Percentiles rank a stretch among this genome's conserved stretches.
phyloP scores from a whole-genome alignment of 2,888 invertebrate genomes.

The Noctua janthe region DNA sequence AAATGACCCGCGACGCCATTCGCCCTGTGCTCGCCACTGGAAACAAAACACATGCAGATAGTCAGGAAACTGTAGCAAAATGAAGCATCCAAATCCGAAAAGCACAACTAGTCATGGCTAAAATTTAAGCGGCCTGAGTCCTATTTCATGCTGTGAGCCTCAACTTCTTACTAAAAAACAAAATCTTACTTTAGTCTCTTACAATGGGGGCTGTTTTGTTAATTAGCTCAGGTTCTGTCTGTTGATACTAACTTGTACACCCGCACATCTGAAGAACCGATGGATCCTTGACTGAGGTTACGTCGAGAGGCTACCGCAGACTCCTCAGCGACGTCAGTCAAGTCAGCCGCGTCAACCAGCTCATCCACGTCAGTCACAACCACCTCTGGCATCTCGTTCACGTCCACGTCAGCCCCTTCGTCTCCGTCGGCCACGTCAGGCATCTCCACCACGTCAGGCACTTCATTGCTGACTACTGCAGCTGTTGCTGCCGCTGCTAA shows the following conservation, averaged over 20 bases:
- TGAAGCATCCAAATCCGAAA: neutral
- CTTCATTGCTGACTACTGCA: conserved; percentile 9
- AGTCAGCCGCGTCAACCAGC: neutral
- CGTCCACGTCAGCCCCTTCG: neutral
- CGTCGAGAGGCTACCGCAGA: neutral
- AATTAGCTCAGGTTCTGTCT: neutral
- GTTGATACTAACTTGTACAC: neutral
- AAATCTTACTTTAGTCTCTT: neutral
- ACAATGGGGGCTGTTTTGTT: neutral
- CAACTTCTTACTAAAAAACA: too few relatives aligned
- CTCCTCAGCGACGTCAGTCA: neutral
- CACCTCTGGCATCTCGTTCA: neutral
- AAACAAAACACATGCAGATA: neutral
- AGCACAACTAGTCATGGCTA: neutral
- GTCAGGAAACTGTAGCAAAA: neutral
- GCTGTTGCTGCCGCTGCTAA: conserved; percentile 39
- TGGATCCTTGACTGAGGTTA: neutral
- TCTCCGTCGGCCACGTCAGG: neutral
- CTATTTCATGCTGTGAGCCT: neutral
- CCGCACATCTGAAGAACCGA: neutral
- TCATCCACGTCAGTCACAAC: conserved; percentile 1
- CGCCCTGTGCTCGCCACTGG: neutral
- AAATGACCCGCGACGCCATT: neutral
- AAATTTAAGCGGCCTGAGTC: neutral
- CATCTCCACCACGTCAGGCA: conserved; percentile 2